These are phyloP conservation scores for Halcyon senegalensis DNA, from an alignment of 2,113 vertebrate species.

Conservation along the genomic window DNA sequence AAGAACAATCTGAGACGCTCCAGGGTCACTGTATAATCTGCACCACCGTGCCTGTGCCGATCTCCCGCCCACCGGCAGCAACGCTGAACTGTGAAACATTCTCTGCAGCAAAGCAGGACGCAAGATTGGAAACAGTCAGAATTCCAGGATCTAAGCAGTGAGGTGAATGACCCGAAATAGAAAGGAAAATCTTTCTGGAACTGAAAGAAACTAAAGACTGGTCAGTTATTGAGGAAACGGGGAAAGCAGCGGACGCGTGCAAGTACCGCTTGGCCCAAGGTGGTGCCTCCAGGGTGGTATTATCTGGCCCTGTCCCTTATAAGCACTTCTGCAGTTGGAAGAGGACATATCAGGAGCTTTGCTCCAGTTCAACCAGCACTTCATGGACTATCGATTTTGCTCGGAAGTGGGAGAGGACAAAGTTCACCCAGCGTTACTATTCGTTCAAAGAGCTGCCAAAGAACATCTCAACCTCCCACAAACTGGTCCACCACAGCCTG, in stretches of 20 bases:
- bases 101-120: not conserved
- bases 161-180: not conserved
- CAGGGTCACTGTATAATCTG: not conserved
- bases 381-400: slow-evolving; percentile 8
- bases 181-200: not conserved
- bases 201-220: not conserved
- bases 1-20: not conserved
- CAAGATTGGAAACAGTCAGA: not conserved
- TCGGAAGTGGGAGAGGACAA: not conserved
- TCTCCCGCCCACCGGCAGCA: not conserved
- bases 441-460: not conserved
- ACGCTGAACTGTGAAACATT: not conserved
- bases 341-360: not conserved
- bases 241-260: accelerated
- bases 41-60: accelerated
- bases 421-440: not conserved
- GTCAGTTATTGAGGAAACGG: not conserved
- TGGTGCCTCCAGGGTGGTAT: not conserved
- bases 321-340: not conserved
- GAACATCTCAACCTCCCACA: not conserved
- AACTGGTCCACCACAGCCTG: not conserved
- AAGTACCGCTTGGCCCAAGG: not conserved
- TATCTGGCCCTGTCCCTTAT: not conserved
- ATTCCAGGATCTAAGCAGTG: not conserved
- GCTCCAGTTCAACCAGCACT: not conserved